Base-by-base conservation (phyloP, 2,113 vertebrate species). In the Otolemur garnettii region DNA sequence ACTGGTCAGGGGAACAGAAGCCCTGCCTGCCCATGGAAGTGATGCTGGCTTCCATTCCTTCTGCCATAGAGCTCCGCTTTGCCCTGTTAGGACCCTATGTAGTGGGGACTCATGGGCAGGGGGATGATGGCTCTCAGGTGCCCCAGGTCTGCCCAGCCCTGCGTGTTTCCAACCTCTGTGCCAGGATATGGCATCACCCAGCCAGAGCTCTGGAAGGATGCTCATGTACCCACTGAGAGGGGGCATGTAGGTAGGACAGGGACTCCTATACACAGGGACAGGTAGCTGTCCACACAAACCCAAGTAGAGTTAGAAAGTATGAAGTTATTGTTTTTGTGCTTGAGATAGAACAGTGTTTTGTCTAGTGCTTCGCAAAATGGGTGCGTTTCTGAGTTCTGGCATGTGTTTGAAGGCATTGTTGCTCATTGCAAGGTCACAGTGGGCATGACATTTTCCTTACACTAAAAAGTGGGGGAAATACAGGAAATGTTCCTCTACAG, bases 311-410 rank as follows among this genome's bases (percentile, higher is more conserved):
- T 95, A 96, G 94, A 60, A 85, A 91, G 71, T 92, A 81, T 18
- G 14, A 57, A 42, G 80, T 89, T 4, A 4, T 66, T 42, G 59
- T 90, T 62, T 94, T 80, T 18, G 6, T 81, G 89, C 42, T 68
- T 94, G 86, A 81, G 94, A 33, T 92, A 95, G 75, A 91, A 55
- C 9, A 45, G 55, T 55, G 64, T 96, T 57, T 80, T 75, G 78
- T 85, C 78, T 95, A 87, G 87, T 77, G 87, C 64, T 93, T 96
- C 91, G 75, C 8, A 60, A 72, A 81, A 74, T 24, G 53, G 19
- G 19, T 78, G 9, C 42, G 82, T 6, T 45, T 93, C 45, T 59
- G 42, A 50, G 86, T 87, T 78, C 69, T 77, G 66, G 77, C 53
- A 88, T 66, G 11, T 80, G 35, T 75, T 77, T 55, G 53, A 90